Evolutionary conservation across 2,113 vertebrate genomes (phyloP).

Genomic region (Xenopus borealis): DNA sequence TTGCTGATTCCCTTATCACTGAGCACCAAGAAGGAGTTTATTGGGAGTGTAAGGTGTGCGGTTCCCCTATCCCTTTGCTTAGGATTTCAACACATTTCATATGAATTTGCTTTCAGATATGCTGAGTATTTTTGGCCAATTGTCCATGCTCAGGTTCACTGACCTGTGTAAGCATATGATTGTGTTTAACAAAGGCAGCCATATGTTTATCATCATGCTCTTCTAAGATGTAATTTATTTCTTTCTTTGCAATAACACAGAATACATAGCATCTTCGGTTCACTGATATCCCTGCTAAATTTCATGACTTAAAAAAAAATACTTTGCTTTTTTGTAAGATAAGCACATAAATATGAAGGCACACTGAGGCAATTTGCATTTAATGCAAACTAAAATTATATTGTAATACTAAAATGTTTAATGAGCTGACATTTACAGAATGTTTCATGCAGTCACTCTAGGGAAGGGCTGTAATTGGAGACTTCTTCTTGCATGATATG

Average conservation of each 20-base stretch:
- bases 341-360: conserved; percentile 2
- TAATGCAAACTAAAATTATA: no score
- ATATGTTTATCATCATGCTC: conserved; percentile 11
- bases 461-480: no score
- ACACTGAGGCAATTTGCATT: no score
- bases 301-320: not conserved
- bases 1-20: no score
- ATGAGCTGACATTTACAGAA: no score
- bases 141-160: not conserved
- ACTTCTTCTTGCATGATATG: no score
- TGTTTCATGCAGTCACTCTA: no score
- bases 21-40: no score
- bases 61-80: no score
- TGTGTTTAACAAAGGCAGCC: conserved; percentile 1
- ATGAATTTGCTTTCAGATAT: not conserved
- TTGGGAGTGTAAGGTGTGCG: no score
- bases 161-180: not conserved
- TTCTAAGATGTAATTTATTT: not conserved
- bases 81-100: no score
- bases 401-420: no score
- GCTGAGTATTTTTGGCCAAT: not conserved
- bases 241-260: not conserved
- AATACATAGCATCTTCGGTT: conserved; percentile 10
- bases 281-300: conserved; percentile 13
- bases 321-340: conserved; percentile 8